Percentiles rank a stretch among this genome's conserved stretches.
Evolutionary conservation across 2,888 invertebrate species (phyloP).

Genomic region (Dyspetes luteomarginatus): DNA sequence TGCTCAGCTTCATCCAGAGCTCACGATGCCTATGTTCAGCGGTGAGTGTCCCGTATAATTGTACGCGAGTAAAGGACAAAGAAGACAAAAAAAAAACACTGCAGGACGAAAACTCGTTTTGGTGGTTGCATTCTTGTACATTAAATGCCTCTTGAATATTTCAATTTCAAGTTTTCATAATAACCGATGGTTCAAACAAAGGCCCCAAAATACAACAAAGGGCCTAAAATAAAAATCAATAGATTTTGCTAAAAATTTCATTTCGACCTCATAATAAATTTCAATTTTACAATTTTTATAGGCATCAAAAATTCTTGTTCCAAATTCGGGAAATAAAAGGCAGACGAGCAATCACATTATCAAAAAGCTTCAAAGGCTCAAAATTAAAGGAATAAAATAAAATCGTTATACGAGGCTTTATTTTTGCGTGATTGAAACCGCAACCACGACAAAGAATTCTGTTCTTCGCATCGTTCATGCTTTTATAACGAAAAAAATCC

Average conservation of each 20-base stretch:
- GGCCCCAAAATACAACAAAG: too few relatives aligned
- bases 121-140: slow-evolving; percentile 29
- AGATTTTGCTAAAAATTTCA: too few relatives aligned
- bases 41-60: slow-evolving; percentile 86
- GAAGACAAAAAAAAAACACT: neutral
- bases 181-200: too few relatives aligned
- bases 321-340: too few relatives aligned
- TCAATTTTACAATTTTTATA: neutral
- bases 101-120: slow-evolving; percentile 37
- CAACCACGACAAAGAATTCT: slow-evolving; percentile 15
- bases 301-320: neutral
- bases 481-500: too few relatives aligned
- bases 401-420: neutral
- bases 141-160: slow-evolving; percentile 7
- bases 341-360: slow-evolving; percentile 13
- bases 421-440: slow-evolving; percentile 8
- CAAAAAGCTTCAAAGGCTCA: neutral
- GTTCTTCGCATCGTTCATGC: too few relatives aligned
- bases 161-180: too few relatives aligned
- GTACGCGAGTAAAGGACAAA: neutral
- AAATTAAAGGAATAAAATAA: too few relatives aligned
- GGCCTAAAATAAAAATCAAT: too few relatives aligned
- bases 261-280: neutral
- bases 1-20: slow-evolving; percentile 96
- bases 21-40: slow-evolving; percentile 99